These are phyloP conservation scores for Lethocerus indicus DNA, from an alignment of 1,140 invertebrate species.

Conservation along the genomic window DNA sequence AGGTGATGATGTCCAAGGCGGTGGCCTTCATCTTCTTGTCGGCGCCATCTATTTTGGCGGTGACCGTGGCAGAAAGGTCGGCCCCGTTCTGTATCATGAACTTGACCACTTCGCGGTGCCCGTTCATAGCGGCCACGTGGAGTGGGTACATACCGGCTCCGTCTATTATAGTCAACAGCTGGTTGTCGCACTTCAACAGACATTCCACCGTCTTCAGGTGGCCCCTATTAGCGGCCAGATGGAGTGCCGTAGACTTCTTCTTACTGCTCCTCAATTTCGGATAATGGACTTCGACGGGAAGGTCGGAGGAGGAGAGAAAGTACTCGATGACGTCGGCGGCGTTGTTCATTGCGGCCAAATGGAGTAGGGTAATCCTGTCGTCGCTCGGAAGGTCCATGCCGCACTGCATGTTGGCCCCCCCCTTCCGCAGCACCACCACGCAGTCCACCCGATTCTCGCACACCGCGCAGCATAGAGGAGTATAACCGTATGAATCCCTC, in stretches of 20 bases:
- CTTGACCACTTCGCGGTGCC: constrained; percentile 35
- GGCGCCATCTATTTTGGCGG: constrained; percentile 31
- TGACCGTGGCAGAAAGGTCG: constrained; percentile 36
- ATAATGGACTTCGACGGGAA: too few species aligned
- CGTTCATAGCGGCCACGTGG: constrained; percentile 36
- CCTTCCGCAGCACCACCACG: constrained; percentile 38
- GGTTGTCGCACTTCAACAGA: constrained; percentile 10
- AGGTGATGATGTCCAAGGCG: constrained; percentile 29
- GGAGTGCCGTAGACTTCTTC: constrained; percentile 40
- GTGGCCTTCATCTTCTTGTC: constrained; percentile 25
- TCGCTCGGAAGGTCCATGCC: constrained; percentile 23
- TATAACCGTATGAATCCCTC: constrained; percentile 28
- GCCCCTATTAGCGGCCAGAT: constrained; percentile 35
- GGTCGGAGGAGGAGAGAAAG: too few species aligned
- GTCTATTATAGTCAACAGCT: constrained; percentile 27
- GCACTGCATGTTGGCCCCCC: constrained; percentile 27
- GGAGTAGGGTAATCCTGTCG: too few species aligned
- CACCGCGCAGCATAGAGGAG: constrained; percentile 33
- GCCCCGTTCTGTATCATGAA: constrained; percentile 36
- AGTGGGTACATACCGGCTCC: constrained; percentile 36
- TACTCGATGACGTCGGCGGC: too few species aligned
- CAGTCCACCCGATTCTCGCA: constrained; percentile 25
- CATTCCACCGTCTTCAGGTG: constrained; percentile 22
- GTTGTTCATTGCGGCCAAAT: too few species aligned
- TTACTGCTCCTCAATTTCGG: too few species aligned